phyloP scores from a whole-genome alignment of 2,113 vertebrate genomes.

The Oenanthe melanoleuca region DNA sequence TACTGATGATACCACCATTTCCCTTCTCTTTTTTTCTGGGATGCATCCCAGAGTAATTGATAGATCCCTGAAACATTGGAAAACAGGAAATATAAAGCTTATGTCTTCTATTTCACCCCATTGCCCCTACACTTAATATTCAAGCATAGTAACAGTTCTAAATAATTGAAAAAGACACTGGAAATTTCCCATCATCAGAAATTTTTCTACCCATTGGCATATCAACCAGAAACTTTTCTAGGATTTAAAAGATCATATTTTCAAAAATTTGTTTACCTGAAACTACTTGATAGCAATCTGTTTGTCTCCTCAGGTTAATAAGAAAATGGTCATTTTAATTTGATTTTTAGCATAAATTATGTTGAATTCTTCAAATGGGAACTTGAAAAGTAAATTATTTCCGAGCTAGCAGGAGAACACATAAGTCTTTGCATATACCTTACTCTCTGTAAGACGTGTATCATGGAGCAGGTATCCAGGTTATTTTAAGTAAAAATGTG shows the following conservation, averaged over 20 bases:
- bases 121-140: not conserved
- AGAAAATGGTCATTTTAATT: not conserved
- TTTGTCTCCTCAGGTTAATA: not conserved
- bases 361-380: not conserved
- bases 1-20: not conserved
- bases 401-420: not conserved
- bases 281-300: not conserved
- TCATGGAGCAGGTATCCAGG: not conserved
- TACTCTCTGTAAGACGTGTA: rapidly evolving
- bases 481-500: not conserved
- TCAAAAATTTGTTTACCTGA: not conserved
- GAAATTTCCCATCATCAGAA: not conserved
- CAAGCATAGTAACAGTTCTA: not conserved
- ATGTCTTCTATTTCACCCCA: not conserved
- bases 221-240: not conserved
- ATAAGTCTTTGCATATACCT: not conserved
- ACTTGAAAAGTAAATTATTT: not conserved
- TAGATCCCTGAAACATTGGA: not conserved
- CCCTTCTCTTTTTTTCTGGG: not conserved
- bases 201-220: not conserved
- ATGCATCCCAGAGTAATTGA: not conserved
- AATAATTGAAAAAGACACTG: not conserved
- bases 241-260: not conserved
- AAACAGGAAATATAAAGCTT: not conserved
- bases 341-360: not conserved